Percentiles rank a stretch among this genome's conserved stretches.
These are phyloP conservation scores for Drosophila kambysellisi DNA, from an alignment of 2,888 invertebrate species.

Conservation along the genomic window DNA sequence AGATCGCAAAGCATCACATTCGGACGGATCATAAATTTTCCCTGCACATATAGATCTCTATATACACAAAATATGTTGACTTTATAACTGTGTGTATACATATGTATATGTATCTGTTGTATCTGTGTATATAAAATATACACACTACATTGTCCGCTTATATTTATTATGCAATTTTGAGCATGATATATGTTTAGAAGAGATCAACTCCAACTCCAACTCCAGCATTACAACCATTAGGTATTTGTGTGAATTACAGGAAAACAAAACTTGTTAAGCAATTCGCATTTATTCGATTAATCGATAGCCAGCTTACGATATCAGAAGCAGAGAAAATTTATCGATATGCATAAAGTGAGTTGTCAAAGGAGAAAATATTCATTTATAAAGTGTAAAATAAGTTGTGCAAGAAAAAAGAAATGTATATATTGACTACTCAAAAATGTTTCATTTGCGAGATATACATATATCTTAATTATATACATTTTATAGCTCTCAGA, in stretches of 20 bases:
- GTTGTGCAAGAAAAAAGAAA: not conserved
- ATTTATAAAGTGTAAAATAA: not conserved
- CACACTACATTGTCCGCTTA: not conserved
- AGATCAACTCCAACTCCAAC: not conserved
- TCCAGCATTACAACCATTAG: not conserved
- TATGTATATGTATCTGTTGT: conserved; percentile 9
- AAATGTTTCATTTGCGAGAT: no score
- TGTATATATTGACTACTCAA: no score
- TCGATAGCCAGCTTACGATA: not conserved
- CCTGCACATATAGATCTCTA: not conserved
- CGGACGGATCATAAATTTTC: conserved; percentile 46
- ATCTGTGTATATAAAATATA: not conserved
- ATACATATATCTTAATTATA: no score
- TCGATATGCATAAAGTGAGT: no score
- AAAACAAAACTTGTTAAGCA: no score
- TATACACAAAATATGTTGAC: conserved; percentile 1
- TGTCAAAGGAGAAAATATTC: not conserved
- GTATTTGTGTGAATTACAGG: not conserved
- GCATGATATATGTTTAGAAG: not conserved
- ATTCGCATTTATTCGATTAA: not conserved
- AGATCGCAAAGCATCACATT: conserved; percentile 13
- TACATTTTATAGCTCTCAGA: no score
- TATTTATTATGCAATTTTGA: not conserved
- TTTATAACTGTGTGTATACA: conserved; percentile 2
- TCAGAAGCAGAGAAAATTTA: not conserved